Conservation (phyloP, 1,140 invertebrate genomes). For the Halesus radiatus region DNA sequence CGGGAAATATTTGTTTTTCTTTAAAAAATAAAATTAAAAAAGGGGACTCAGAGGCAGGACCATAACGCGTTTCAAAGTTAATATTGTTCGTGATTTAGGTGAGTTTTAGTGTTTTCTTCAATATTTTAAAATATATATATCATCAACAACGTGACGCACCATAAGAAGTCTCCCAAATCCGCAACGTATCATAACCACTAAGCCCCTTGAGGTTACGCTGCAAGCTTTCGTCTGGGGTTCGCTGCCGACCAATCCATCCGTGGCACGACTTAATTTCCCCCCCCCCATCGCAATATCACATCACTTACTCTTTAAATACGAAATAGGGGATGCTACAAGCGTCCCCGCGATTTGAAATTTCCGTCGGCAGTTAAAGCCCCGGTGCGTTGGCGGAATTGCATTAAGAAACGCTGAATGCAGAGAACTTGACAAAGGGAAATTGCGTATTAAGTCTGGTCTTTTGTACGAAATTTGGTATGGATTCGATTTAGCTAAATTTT, state of each 20-base stretch:
- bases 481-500: neutral
- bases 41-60: too few relatives aligned
- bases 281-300: neutral
- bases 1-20: too few relatives aligned
- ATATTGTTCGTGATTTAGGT: too few relatives aligned
- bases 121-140: too few relatives aligned
- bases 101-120: too few relatives aligned
- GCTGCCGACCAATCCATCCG: neutral
- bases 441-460: neutral
- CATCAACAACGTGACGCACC: too few relatives aligned
- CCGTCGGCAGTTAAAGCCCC: neutral
- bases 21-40: too few relatives aligned
- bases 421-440: neutral
- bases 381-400: neutral
- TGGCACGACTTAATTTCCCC: neutral
- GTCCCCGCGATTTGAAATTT: slow-evolving; percentile 14
- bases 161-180: slow-evolving; percentile 51
- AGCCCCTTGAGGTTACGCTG: neutral
- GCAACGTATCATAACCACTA: neutral
- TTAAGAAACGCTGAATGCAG: too few relatives aligned
- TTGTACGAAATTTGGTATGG: too few relatives aligned
- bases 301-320: slow-evolving; percentile 8
- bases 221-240: neutral
- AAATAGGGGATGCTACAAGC: too few relatives aligned
- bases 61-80: too few relatives aligned